phyloP scores from a whole-genome alignment of 2,797 vertebrate genomes.

The Sphenodon punctatus region DNA sequence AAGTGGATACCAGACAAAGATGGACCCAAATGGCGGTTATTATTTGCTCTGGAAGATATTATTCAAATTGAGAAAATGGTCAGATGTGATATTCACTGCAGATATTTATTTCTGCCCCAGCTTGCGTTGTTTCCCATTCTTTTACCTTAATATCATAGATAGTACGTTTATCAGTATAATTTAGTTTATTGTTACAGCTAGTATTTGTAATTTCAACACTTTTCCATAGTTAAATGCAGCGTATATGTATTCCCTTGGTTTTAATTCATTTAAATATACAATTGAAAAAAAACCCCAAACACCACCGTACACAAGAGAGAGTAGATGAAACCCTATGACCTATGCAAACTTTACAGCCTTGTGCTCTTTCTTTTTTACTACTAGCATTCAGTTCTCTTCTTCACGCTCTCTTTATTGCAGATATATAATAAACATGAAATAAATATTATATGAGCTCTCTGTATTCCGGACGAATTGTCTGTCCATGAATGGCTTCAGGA shows the following conservation, averaged over 20 bases:
- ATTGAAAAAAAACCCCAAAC: neutral
- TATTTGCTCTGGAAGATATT: no score
- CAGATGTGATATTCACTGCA: no score
- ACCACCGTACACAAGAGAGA: neutral
- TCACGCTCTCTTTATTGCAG: neutral
- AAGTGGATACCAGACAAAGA: no score
- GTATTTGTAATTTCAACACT: no score
- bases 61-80: no score
- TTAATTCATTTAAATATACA: neutral
- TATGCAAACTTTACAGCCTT: neutral
- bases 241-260: neutral
- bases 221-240: neutral
- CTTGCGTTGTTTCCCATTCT: no score
- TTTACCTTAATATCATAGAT: no score
- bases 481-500: slow-evolving; percentile 45
- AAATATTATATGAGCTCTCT: slow-evolving; percentile 22
- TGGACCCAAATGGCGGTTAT: no score
- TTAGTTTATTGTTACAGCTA: no score
- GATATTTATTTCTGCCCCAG: no score
- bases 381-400: neutral
- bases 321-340: neutral
- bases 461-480: slow-evolving; percentile 62
- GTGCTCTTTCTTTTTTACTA: neutral
- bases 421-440: slow-evolving; percentile 37
- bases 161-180: no score